phyloP scores from a whole-genome alignment of 2,113 vertebrate genomes.

The Emydura subglobosa region DNA sequence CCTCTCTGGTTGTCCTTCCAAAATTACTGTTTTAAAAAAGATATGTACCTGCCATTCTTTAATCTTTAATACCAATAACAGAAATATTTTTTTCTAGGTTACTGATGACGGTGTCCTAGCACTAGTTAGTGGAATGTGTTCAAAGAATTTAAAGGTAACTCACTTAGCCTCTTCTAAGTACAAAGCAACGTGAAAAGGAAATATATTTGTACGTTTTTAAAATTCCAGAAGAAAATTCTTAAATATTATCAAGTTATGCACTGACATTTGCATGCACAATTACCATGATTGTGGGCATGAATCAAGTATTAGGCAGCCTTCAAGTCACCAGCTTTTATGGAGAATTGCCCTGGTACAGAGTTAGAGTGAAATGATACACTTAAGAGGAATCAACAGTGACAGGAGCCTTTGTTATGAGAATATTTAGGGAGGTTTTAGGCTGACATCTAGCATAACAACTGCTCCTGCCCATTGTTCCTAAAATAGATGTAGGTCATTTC shows the following conservation, averaged over 20 bases:
- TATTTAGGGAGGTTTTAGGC: too few species aligned
- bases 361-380: too few species aligned
- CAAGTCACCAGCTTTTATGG: neutral
- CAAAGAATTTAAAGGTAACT: slow-evolving; percentile 86
- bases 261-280: neutral
- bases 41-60: neutral
- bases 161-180: neutral
- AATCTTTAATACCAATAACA: neutral
- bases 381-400: too few species aligned
- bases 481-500: too few species aligned
- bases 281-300: neutral
- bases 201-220: neutral
- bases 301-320: neutral
- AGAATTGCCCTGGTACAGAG: too few species aligned
- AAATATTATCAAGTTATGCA: neutral
- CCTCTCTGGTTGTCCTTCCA: neutral
- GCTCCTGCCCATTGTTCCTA: too few species aligned
- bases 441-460: too few species aligned
- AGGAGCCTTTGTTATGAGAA: too few species aligned
- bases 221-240: neutral
- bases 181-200: neutral
- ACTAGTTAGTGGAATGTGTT: slow-evolving; percentile 85
- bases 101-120: slow-evolving; percentile 87
- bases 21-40: neutral
- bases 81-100: slow-evolving; percentile 76